These are phyloP conservation scores for Sebastes alutus DNA, from an alignment of 2,797 vertebrate genomes.

Conservation along the genomic window DNA sequence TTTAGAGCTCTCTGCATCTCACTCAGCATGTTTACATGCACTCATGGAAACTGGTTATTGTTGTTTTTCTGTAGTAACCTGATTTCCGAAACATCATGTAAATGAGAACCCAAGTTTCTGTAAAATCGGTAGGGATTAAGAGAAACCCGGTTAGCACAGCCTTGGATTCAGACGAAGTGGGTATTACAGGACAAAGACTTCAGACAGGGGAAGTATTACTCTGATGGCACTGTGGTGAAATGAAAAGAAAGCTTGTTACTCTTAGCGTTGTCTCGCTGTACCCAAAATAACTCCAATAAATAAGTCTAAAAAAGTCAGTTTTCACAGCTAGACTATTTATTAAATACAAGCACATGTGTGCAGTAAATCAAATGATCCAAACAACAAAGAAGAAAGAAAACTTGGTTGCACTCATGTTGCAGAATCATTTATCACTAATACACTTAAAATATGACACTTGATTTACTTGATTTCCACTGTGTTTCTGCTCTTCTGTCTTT, in stretches of 20 bases:
- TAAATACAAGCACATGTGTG: background rate
- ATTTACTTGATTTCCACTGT: background rate
- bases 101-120: background rate
- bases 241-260: background rate
- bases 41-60: background rate
- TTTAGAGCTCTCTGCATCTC: slow-evolving; percentile 25
- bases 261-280: background rate
- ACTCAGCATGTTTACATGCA: background rate
- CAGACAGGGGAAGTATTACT: background rate
- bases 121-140: background rate
- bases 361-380: background rate
- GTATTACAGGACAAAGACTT: background rate
- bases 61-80: background rate
- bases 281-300: background rate
- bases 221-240: background rate
- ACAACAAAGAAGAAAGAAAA: background rate
- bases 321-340: background rate
- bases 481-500: background rate
- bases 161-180: background rate
- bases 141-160: background rate
- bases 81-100: background rate
- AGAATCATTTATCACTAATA: background rate
- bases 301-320: background rate
- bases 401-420: background rate
- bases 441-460: background rate